Percentiles rank a stretch among this genome's conserved stretches.
phyloP scores from a whole-genome alignment of 2,113 vertebrate species.

The Hippocampus abdominalis region DNA sequence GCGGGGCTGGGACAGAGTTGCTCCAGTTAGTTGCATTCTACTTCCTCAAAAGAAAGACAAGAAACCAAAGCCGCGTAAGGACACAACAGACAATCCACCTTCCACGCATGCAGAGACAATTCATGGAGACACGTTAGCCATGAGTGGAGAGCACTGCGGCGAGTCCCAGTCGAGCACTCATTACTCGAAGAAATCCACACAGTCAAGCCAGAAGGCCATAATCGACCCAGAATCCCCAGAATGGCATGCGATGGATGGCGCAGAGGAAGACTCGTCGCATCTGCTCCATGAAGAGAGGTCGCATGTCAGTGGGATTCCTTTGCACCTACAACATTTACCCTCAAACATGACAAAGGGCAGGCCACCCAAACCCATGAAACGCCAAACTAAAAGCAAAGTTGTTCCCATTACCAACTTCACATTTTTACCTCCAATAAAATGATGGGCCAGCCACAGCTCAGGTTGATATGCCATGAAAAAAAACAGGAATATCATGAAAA shows the following conservation, averaged over 20 bases:
- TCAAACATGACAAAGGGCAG: conserved; percentile 25
- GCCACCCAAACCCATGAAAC: conserved; percentile 24
- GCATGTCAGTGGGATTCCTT: conserved; percentile 3
- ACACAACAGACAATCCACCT: conserved; percentile 33
- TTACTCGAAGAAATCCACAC: conserved; percentile 10
- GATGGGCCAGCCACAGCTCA: neutral
- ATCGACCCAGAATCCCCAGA: conserved; percentile 30
- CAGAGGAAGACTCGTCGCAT: conserved; percentile 12
- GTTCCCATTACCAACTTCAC: conserved; percentile 59
- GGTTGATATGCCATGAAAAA: neutral
- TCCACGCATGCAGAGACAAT: conserved; percentile 52
- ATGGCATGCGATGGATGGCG: neutral
- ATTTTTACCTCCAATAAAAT: conserved; percentile 65
- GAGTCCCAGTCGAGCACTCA: conserved; percentile 8
- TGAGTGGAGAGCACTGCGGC: conserved; percentile 11
- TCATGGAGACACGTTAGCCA: conserved; percentile 19
- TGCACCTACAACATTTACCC: conserved; percentile 5
- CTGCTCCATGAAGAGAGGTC: conserved; percentile 7
- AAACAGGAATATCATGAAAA: neutral
- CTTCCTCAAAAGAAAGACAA: conserved; percentile 62
- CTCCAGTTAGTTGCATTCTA: conserved; percentile 65
- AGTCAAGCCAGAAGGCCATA: conserved; percentile 2
- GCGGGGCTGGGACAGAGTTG: conserved; percentile 72
- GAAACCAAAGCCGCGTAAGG: conserved; percentile 49
- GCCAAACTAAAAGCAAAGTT: conserved; percentile 15